phyloP scores from a whole-genome alignment of 1,140 invertebrate species.

The Schlechtendalia chinensis region DNA sequence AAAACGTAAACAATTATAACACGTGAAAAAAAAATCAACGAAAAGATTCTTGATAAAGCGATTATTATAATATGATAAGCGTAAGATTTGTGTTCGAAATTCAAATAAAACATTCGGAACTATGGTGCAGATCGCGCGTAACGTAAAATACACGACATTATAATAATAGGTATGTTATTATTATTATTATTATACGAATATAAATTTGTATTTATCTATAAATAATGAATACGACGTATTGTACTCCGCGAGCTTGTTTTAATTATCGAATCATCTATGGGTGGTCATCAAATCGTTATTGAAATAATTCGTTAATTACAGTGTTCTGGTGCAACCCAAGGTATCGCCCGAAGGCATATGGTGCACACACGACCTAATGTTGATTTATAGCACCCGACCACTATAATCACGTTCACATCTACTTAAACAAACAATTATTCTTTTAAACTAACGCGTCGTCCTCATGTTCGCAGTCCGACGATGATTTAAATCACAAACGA shows the following conservation, averaged over 20 bases:
- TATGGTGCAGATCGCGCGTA: no score
- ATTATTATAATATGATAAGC: no score
- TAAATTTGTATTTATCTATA: background rate
- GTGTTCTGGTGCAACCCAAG: conserved; percentile 32
- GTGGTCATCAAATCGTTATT: conserved; percentile 48
- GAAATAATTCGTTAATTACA: conserved; percentile 49
- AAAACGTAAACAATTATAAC: no score
- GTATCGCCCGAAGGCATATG: conserved; percentile 21
- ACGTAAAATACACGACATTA: background rate
- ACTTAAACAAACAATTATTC: conserved; percentile 45
- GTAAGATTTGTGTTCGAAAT: no score
- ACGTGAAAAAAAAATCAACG: no score
- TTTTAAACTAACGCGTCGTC: background rate
- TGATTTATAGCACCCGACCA: conserved; percentile 44
- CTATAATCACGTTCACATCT: conserved; percentile 44
- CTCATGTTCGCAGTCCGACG: background rate
- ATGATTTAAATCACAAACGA: conserved; percentile 25
- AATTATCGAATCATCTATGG: conserved; percentile 42
- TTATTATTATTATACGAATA: no score
- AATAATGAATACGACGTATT: conserved; percentile 1
- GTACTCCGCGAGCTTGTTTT: conserved; percentile 29
- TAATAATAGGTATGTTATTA: background rate
- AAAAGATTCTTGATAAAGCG: no score
- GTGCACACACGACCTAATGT: conserved; percentile 42
- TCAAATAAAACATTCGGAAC: no score